Percentiles rank a stretch among this genome's conserved stretches.
Evolutionary conservation across 2,888 invertebrate genomes (phyloP).

Genomic region (Phrixothrix hirtus): DNA sequence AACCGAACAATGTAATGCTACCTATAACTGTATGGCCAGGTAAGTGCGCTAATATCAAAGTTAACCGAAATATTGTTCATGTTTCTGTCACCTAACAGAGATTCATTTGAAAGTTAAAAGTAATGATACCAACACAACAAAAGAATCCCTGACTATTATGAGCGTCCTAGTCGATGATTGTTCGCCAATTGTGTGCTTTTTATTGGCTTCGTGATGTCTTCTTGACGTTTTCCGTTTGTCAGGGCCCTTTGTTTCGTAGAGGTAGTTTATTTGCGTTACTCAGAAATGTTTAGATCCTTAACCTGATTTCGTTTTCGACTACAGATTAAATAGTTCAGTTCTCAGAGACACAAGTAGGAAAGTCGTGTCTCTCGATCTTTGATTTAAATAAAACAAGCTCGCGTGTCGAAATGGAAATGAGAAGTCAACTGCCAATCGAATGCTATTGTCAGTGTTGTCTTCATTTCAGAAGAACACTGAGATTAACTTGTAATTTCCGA

Average conservation of each 20-base stretch:
- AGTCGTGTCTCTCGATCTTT: slow-evolving; percentile 31
- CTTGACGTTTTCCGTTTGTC: slow-evolving; percentile 26
- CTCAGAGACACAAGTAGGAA: slow-evolving; percentile 1
- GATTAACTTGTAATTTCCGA: slow-evolving; percentile 40
- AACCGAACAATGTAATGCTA: not conserved
- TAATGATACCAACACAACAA: slow-evolving; percentile 17
- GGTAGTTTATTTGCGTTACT: slow-evolving; percentile 13
- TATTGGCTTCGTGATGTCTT: slow-evolving; percentile 28
- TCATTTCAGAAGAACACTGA: slow-evolving; percentile 36
- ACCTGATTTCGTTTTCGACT: not conserved
- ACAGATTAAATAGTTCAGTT: not conserved
- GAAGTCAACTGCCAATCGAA: slow-evolving; percentile 42
- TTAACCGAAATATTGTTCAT: slow-evolving; percentile 7
- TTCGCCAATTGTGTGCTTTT: slow-evolving; percentile 22
- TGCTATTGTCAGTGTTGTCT: slow-evolving; percentile 41
- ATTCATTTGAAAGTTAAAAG: slow-evolving; percentile 17
- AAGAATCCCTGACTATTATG: slow-evolving; percentile 17
- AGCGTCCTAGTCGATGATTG: slow-evolving; percentile 17
- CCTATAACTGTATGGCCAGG: not conserved
- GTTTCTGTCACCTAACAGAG: slow-evolving; percentile 16
- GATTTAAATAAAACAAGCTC: slow-evolving; percentile 35
- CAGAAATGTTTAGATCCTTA: not conserved
- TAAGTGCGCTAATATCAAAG: slow-evolving; percentile 1
- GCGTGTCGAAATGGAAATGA: slow-evolving; percentile 39
- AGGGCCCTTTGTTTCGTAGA: slow-evolving; percentile 20